Evolutionary conservation across 2,888 invertebrate species (phyloP).

Genomic region (Heteropelma amictum): DNA sequence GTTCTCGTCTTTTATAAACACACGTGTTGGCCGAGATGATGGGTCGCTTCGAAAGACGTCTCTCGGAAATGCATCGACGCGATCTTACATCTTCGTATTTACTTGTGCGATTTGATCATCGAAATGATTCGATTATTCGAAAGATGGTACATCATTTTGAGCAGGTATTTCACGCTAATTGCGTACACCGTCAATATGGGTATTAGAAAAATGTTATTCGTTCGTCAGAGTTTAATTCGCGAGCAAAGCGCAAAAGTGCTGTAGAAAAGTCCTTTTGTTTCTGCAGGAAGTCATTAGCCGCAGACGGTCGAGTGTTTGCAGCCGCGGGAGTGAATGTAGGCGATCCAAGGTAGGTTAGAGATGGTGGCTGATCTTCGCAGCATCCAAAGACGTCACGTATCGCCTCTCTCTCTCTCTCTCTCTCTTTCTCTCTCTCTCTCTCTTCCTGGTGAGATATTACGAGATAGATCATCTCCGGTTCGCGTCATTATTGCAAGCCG

Average conservation of each 20-base stretch:
- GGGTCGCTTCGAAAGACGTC: background rate
- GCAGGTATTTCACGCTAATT: no score
- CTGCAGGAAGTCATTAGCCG: slow-evolving; percentile 34
- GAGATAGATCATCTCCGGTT: slow-evolving; percentile 69
- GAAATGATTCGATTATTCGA: no score
- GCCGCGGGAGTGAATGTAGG: slow-evolving; percentile 20
- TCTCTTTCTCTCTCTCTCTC: background rate
- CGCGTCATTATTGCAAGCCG: slow-evolving; percentile 70
- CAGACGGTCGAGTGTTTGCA: background rate
- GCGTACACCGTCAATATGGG: no score
- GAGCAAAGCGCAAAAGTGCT: background rate
- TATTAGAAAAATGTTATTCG: background rate
- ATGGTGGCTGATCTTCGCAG: slow-evolving; percentile 47
- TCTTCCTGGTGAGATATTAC: slow-evolving; percentile 64
- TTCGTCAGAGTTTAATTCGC: background rate
- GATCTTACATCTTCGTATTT: no score
- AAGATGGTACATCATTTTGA: no score
- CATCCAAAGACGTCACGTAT: slow-evolving; percentile 53
- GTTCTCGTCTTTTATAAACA: background rate
- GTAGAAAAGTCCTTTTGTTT: background rate
- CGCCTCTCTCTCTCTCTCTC: slow-evolving; percentile 2
- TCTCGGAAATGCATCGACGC: no score
- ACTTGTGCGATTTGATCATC: no score
- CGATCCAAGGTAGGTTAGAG: slow-evolving; percentile 4
- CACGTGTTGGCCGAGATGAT: background rate